Evolutionary conservation across 2,888 invertebrate genomes (phyloP).

Genomic region (Amitus sp.): DNA sequence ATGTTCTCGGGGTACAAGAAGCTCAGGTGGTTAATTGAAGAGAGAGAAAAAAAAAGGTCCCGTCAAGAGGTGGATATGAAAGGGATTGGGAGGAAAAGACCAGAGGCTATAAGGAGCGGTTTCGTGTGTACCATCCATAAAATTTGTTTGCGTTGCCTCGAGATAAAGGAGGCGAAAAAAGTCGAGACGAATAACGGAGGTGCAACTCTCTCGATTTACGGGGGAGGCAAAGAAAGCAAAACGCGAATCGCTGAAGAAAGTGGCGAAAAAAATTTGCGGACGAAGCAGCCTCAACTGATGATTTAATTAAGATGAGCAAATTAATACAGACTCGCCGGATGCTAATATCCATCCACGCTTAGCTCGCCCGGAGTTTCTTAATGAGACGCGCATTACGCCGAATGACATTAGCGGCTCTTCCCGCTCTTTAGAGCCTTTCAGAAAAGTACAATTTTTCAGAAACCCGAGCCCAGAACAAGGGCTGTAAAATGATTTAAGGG

Average conservation of each 20-base stretch:
- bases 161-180: slow-evolving; percentile 27
- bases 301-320: slow-evolving; percentile 66
- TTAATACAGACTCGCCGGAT: slow-evolving; percentile 65
- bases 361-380: slow-evolving; percentile 59
- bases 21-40: slow-evolving; percentile 54
- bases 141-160: slow-evolving; percentile 60
- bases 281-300: slow-evolving; percentile 61
- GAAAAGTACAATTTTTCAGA: neutral
- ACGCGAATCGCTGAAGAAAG: slow-evolving; percentile 36
- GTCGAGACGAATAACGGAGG: slow-evolving; percentile 38
- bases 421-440: slow-evolving; percentile 12
- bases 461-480: neutral
- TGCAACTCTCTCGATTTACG: slow-evolving; percentile 44
- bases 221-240: slow-evolving; percentile 41
- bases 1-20: slow-evolving; percentile 3
- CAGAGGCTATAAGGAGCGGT: slow-evolving; percentile 30
- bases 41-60: slow-evolving; percentile 39
- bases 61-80: slow-evolving; percentile 21
- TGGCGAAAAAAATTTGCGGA: slow-evolving; percentile 36
- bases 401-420: slow-evolving; percentile 32
- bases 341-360: slow-evolving; percentile 62
- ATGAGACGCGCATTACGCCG: slow-evolving; percentile 59
- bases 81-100: slow-evolving; percentile 26
- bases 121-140: slow-evolving; percentile 51
- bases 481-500: no score